Evolutionary conservation across 1,140 invertebrate genomes (phyloP).

Genomic region (Watersipora subatra): DNA sequence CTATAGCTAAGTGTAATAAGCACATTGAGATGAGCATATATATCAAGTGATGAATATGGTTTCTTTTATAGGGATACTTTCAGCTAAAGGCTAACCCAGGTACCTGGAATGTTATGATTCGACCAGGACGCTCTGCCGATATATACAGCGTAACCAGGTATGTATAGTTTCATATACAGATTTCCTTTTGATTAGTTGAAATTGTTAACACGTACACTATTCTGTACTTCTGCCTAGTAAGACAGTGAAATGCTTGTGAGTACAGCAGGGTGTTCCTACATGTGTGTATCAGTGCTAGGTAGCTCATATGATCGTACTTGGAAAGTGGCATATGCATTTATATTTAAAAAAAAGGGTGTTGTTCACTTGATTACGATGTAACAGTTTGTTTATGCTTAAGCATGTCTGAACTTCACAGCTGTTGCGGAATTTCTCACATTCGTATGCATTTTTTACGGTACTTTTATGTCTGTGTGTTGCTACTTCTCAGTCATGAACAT

Average conservation of each 20-base stretch:
- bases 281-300: neutral
- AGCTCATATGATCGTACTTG: neutral
- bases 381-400: too few relatives aligned
- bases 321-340: neutral
- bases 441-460: too few relatives aligned
- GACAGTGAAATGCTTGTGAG: too few relatives aligned
- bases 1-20: too few relatives aligned
- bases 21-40: too few relatives aligned
- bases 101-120: constrained; percentile 68
- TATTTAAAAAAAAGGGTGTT: too few relatives aligned
- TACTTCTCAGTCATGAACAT: constrained; percentile 51
- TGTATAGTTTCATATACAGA: constrained; percentile 8
- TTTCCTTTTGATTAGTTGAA: neutral
- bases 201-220: neutral
- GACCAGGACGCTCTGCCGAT: constrained; percentile 78
- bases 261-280: too few relatives aligned
- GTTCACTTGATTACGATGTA: too few relatives aligned
- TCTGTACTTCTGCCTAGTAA: neutral
- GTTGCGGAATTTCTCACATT: too few relatives aligned
- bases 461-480: neutral
- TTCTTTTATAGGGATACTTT: constrained; percentile 38
- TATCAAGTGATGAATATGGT: too few relatives aligned
- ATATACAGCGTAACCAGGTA: constrained; percentile 60
- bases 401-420: too few relatives aligned
- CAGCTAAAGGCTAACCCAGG: constrained; percentile 96